A percentile compares a stretch with the other conserved stretches of the same genome.
Evolutionary conservation across 2,797 vertebrate genomes (phyloP).

Genomic region (Carapus acus): DNA sequence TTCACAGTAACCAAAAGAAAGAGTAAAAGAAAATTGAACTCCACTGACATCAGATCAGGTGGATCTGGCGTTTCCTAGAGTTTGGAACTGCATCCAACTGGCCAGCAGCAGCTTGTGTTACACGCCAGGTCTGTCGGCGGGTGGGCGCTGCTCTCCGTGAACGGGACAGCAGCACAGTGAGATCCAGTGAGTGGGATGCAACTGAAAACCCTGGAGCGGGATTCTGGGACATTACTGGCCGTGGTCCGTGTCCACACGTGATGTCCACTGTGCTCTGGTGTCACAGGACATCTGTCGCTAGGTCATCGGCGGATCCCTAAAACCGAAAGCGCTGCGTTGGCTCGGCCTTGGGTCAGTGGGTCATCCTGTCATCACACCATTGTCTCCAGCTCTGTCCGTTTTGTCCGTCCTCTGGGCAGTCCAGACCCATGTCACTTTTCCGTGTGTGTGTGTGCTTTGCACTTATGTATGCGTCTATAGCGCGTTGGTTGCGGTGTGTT

Average conservation of each 20-base stretch:
- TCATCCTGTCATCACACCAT: slow-evolving; percentile 14
- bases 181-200: too few species aligned
- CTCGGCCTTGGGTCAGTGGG: slow-evolving; percentile 16
- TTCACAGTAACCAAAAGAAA: slow-evolving; percentile 26
- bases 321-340: background rate
- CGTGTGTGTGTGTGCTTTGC: slow-evolving; percentile 25
- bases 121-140: background rate
- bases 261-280: background rate
- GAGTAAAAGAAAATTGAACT: slow-evolving; percentile 13
- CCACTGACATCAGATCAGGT: slow-evolving; percentile 36
- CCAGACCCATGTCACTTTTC: too few species aligned
- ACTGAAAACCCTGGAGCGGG: too few species aligned
- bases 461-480: too few species aligned
- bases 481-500: slow-evolving; percentile 7
- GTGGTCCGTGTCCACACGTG: slow-evolving; percentile 10
- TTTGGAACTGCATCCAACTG: background rate
- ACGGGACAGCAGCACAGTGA: background rate
- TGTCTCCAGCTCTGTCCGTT: slow-evolving; percentile 13
- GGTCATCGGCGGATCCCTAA: slow-evolving; percentile 9
- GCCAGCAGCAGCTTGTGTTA: slow-evolving; percentile 4
- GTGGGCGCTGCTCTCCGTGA: background rate
- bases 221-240: background rate
- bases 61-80: slow-evolving; percentile 4
- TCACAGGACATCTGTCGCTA: slow-evolving; percentile 5
- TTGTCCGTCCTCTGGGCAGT: too few species aligned